phyloP scores from a whole-genome alignment of 2,888 invertebrate genomes.

The Ypsolopha sequella region DNA sequence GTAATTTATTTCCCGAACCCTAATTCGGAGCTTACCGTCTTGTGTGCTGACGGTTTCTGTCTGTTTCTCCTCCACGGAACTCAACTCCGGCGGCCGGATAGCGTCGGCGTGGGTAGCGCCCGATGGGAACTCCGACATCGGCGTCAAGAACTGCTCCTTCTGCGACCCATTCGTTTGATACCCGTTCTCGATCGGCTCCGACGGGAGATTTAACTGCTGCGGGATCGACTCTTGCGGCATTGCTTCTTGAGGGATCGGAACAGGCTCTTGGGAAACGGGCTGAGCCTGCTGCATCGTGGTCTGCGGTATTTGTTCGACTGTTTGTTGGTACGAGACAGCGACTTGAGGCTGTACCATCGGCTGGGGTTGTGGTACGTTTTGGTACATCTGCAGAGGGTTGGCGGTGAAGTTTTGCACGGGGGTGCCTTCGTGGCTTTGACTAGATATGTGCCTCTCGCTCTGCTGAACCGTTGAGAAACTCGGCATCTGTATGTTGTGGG shows the following conservation, averaged over 20 bases:
- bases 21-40: constrained; percentile 27
- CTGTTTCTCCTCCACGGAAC: constrained; percentile 54
- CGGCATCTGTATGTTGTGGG: constrained; percentile 45
- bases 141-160: constrained; percentile 60
- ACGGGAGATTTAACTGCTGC: constrained; percentile 7
- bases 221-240: constrained; percentile 2
- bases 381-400: constrained; percentile 61
- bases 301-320: not conserved
- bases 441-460: constrained; percentile 61
- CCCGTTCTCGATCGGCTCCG: constrained; percentile 26
- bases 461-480: constrained; percentile 51
- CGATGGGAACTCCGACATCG: constrained; percentile 52
- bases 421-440: constrained; percentile 64
- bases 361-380: constrained; percentile 30
- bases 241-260: not conserved
- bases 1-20: too few species aligned
- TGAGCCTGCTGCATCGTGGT: not conserved
- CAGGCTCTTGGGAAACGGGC: not conserved
- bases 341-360: constrained; percentile 13
- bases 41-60: constrained; percentile 26
- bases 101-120: constrained; percentile 37
- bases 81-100: constrained; percentile 42
- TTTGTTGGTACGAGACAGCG: constrained; percentile 7
- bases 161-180: constrained; percentile 31
- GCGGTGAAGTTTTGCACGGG: constrained; percentile 58